Conservation (phyloP, 2,797 vertebrate species). For the Natrix natrix region DNA sequence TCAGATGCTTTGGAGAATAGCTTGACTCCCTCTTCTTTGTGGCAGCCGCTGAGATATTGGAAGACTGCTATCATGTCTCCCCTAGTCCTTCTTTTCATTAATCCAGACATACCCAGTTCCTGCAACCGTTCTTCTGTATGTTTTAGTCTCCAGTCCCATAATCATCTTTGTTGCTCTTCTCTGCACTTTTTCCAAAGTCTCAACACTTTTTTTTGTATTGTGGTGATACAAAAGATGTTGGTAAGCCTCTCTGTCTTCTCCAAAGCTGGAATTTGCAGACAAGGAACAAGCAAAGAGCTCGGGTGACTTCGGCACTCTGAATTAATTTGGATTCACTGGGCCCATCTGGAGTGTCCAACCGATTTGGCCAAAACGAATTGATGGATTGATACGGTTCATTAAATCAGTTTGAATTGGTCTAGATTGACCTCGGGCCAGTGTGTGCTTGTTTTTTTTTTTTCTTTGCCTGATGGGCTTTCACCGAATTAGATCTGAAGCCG, state of each 20-base stretch:
- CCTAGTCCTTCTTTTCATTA: background rate
- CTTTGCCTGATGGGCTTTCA: background rate
- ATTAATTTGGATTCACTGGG: background rate
- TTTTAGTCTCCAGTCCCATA: background rate
- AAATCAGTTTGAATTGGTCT: background rate
- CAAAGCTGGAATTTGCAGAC: background rate
- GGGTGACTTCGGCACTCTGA: background rate
- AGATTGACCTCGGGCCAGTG: background rate
- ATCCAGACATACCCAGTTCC: background rate
- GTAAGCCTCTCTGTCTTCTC: background rate
- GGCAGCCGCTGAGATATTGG: accelerated
- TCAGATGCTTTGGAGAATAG: background rate
- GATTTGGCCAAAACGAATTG: background rate
- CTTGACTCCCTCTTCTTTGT: background rate
- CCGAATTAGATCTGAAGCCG: background rate
- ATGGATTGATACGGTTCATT: background rate
- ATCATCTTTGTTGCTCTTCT: background rate
- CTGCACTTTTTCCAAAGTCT: background rate
- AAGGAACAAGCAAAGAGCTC: background rate
- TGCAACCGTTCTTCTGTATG: background rate
- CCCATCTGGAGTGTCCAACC: background rate
- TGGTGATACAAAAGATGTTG: background rate
- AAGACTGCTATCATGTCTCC: background rate
- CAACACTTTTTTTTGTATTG: background rate
- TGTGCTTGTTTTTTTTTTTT: background rate